Percentiles rank a stretch among this genome's conserved stretches.
Evolutionary conservation across 2,888 invertebrate genomes (phyloP).

Genomic region (Polymixis lichenea): DNA sequence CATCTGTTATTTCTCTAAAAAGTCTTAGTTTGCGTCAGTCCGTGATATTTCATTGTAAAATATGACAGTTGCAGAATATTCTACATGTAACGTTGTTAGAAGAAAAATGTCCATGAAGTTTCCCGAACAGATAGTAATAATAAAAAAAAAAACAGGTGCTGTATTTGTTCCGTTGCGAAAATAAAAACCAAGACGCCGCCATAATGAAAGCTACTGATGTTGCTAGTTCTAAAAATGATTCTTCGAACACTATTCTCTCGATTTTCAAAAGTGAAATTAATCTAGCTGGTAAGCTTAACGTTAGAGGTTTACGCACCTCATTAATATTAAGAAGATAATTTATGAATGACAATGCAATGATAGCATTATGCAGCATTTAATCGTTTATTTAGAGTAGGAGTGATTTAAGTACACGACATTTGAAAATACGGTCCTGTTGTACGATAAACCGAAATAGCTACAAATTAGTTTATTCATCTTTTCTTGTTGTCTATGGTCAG

Average conservation of each 20-base stretch:
- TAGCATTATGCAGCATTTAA: constrained; percentile 37
- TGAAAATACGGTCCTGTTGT: constrained; percentile 18
- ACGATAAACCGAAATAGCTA: constrained; percentile 20
- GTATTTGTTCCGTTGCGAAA: background rate
- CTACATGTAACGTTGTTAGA: background rate
- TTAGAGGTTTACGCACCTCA: background rate
- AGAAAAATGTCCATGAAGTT: background rate
- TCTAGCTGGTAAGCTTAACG: background rate
- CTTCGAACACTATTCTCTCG: background rate
- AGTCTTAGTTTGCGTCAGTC: constrained; percentile 39
- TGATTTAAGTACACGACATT: constrained; percentile 42
- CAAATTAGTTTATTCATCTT: constrained; percentile 2
- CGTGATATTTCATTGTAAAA: constrained; percentile 39
- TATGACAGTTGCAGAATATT: constrained; percentile 26
- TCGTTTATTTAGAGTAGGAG: constrained; percentile 45
- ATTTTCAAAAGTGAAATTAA: constrained; percentile 13
- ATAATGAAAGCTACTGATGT: background rate
- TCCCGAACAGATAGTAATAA: background rate
- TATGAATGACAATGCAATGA: constrained; percentile 29
- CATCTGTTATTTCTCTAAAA: constrained; percentile 56
- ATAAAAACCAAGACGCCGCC: no score
- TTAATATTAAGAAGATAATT: constrained; percentile 29
- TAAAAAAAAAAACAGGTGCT: background rate
- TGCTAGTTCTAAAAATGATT: background rate
- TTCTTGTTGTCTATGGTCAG: background rate